Evolutionary conservation across 2,797 vertebrate species (phyloP).

Genomic region (Xenopus petersii): DNA sequence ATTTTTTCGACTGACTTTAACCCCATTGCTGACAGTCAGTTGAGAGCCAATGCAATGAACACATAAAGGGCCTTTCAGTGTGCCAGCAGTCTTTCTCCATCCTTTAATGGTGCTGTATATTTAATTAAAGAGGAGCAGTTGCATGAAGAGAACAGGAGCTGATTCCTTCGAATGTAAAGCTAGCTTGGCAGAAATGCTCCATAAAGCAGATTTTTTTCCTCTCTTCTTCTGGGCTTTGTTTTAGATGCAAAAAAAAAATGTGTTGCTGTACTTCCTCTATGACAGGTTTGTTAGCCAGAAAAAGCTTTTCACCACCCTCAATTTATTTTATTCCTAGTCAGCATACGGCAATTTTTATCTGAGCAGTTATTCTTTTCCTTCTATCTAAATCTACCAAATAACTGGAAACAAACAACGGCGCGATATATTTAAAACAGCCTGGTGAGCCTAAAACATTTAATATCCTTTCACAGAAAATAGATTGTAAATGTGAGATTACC

Average conservation of each 20-base stretch:
- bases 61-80: too few species aligned
- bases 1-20: too few species aligned
- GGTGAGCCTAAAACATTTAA: constrained; percentile 1
- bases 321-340: constrained; percentile 1
- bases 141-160: too few species aligned
- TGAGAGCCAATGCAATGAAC: too few species aligned
- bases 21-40: too few species aligned
- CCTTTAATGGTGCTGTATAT: too few species aligned
- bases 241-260: constrained; percentile 9
- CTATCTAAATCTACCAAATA: constrained; percentile 13
- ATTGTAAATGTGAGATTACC: constrained; percentile 1
- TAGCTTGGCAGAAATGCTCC: background rate
- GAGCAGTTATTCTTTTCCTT: background rate
- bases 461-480: constrained; percentile 7
- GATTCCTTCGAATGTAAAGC: too few species aligned
- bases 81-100: too few species aligned
- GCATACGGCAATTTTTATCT: background rate
- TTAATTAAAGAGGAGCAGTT: too few species aligned
- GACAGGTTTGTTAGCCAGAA: constrained; percentile 5
- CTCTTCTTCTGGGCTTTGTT: background rate
- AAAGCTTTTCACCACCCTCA: background rate
- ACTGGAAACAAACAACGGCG: background rate
- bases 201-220: background rate
- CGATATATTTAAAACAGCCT: background rate
- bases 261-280: constrained; percentile 3